Evolutionary conservation across 2,888 invertebrate species (phyloP).

Genomic region (Auanema freiburgensis): DNA sequence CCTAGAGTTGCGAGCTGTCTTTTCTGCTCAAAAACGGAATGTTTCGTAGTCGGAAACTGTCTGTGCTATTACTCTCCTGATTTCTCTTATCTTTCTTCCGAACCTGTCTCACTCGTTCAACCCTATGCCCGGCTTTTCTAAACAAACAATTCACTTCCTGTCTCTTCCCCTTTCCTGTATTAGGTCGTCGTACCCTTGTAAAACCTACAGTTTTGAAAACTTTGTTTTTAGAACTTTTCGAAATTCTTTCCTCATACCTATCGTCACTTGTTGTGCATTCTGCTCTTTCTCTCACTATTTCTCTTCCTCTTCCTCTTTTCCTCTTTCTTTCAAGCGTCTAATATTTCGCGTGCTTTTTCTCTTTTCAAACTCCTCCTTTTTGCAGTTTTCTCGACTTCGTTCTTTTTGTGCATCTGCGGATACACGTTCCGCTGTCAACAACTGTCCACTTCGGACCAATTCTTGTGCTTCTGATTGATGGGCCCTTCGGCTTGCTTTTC

Average conservation of each 20-base stretch:
- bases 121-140: too few relatives aligned
- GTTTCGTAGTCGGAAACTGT: too few relatives aligned
- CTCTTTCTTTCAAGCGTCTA: background rate
- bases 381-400: conserved; percentile 1
- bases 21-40: too few relatives aligned
- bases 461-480: too few relatives aligned
- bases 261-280: conserved; percentile 1
- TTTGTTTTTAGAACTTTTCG: background rate
- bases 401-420: conserved; percentile 6
- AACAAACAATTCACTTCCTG: too few relatives aligned
- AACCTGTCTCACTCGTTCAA: background rate
- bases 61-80: too few relatives aligned
- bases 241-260: conserved; percentile 7
- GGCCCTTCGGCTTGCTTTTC: too few relatives aligned
- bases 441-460: too few relatives aligned
- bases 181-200: too few relatives aligned
- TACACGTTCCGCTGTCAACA: background rate
- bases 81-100: background rate
- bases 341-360: background rate
- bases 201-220: background rate
- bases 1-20: too few relatives aligned
- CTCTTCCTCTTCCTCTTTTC: background rate
- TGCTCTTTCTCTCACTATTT: conserved; percentile 1
- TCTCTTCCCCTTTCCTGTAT: too few relatives aligned
- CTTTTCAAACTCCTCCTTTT: background rate